Evolutionary conservation across 2,113 vertebrate species (phyloP).

Genomic region (Colaptes auratus): DNA sequence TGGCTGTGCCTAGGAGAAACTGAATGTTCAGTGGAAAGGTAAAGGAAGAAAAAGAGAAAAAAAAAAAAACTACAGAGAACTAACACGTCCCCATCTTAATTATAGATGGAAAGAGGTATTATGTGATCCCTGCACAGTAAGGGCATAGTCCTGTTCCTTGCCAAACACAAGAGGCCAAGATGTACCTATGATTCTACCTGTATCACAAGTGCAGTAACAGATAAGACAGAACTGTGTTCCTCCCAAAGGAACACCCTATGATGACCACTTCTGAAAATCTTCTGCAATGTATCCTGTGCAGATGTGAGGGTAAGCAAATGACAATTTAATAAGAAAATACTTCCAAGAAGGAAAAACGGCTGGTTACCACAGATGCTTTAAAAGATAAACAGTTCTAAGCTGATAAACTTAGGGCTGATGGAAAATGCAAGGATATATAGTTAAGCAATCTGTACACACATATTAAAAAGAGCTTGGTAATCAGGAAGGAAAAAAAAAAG

Average conservation of each 20-base stretch:
- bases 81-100: not conserved
- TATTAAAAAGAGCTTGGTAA: not conserved
- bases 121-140: not conserved
- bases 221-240: not conserved
- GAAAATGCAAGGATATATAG: not conserved
- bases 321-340: not conserved
- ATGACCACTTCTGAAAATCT: not conserved
- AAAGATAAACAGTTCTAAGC: not conserved
- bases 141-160: not conserved
- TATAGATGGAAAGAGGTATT: not conserved
- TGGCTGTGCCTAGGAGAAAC: not conserved
- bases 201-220: not conserved
- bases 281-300: not conserved
- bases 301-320: not conserved
- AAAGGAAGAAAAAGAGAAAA: not conserved
- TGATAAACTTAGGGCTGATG: not conserved
- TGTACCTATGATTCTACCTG: accelerated
- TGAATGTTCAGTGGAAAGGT: not conserved
- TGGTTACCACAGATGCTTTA: not conserved
- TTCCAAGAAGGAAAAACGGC: not conserved
- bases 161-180: not conserved
- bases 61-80: not conserved
- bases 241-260: not conserved
- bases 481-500: not conserved
- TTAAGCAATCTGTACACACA: not conserved